Conservation (phyloP, 2,888 invertebrate species). For the Cerceris rybyensis region DNA sequence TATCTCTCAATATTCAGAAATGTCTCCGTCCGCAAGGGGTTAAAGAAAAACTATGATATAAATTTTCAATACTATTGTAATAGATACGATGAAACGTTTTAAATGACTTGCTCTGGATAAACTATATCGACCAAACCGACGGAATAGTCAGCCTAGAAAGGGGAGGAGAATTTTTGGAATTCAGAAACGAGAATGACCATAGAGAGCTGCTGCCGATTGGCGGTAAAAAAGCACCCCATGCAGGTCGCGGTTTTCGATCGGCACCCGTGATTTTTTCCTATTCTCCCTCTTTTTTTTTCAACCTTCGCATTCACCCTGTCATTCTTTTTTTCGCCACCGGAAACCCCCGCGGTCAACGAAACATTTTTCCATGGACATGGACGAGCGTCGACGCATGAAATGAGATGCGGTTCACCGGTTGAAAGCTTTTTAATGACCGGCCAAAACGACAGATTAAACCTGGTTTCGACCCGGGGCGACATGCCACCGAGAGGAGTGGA, state of each 20-base stretch:
- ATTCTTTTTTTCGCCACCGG: conserved; percentile 41
- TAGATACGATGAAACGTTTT: too few relatives aligned
- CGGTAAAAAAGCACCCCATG: conserved; percentile 55
- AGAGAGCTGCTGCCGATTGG: conserved; percentile 46
- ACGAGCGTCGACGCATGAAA: conserved; percentile 61
- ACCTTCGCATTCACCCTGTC: background rate
- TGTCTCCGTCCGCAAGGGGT: too few relatives aligned
- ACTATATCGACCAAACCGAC: too few relatives aligned
- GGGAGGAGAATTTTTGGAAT: conserved; percentile 52
- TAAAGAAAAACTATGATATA: too few relatives aligned
- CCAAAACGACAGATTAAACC: conserved; percentile 60
- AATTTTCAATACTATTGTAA: too few relatives aligned
- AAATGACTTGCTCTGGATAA: too few relatives aligned
- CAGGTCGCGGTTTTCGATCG: conserved; percentile 58
- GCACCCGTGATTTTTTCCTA: conserved; percentile 30
- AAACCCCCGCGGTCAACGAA: conserved; percentile 61
- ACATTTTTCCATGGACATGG: conserved; percentile 63
- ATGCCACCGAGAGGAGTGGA: background rate
- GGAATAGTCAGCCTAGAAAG: conserved; percentile 9
- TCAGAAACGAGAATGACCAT: conserved; percentile 51
- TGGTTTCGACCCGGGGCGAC: background rate
- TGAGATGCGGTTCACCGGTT: conserved; percentile 59
- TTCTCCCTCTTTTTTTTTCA: conserved; percentile 3
- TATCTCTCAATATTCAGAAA: too few relatives aligned
- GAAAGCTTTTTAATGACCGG: conserved; percentile 73